Conservation (phyloP, 2,888 invertebrate genomes). For the Drosophila neotestacea region DNA sequence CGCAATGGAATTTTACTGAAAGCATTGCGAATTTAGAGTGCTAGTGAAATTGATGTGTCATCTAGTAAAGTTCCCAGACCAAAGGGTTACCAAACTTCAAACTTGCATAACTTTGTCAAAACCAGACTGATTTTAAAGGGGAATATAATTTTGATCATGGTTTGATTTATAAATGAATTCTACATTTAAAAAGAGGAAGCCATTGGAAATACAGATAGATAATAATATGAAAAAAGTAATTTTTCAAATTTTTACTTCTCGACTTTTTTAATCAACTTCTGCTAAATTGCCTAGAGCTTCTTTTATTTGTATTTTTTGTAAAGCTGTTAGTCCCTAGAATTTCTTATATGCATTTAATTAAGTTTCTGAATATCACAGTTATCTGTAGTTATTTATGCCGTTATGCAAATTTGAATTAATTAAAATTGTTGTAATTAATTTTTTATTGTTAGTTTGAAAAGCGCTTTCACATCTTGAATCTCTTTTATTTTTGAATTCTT, state of each 20-base stretch:
- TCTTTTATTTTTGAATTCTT: background rate
- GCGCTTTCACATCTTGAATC: background rate
- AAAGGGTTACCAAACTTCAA: too few species aligned
- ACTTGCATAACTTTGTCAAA: too few species aligned
- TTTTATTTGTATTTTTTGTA: too few species aligned
- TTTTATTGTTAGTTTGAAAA: background rate
- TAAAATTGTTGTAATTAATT: constrained; percentile 3
- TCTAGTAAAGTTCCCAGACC: background rate
- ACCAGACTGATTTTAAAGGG: too few species aligned
- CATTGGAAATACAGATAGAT: too few species aligned
- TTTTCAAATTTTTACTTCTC: too few species aligned
- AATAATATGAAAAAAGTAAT: too few species aligned
- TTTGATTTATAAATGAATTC: too few species aligned
- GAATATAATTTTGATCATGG: too few species aligned
- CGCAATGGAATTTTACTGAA: constrained; percentile 18
- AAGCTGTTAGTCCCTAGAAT: background rate
- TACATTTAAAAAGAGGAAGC: too few species aligned
- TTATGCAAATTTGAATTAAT: constrained; percentile 12
- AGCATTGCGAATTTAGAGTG: constrained; percentile 12
- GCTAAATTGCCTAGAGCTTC: too few species aligned
- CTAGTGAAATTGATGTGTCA: constrained; percentile 13
- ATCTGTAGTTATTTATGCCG: constrained; percentile 3
- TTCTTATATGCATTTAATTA: background rate
- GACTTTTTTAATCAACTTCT: too few species aligned
- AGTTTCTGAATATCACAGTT: background rate